A percentile compares a stretch with the other conserved stretches of the same genome.
phyloP scores from a whole-genome alignment of 2,888 invertebrate species.

The Oxytorus armatus region DNA sequence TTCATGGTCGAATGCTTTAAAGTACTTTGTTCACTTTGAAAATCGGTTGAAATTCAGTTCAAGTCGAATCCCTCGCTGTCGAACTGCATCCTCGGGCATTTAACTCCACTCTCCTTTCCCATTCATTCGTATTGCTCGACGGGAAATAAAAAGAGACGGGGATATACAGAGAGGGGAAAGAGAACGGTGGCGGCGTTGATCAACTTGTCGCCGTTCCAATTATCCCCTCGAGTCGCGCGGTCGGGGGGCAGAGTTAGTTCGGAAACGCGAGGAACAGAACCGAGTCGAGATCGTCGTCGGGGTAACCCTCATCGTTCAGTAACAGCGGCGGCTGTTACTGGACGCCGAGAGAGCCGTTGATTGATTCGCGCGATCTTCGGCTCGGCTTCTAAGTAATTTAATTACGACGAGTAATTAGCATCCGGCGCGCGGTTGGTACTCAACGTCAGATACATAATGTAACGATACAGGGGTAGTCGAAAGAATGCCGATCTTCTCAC shows the following conservation, averaged over 20 bases:
- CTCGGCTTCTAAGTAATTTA: conserved; percentile 64
- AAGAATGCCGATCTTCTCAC: not conserved
- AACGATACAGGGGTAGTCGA: conserved; percentile 21
- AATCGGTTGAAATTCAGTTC: too few species aligned
- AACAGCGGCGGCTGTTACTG: conserved; percentile 67
- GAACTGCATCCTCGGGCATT: conserved; percentile 22
- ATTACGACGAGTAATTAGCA: conserved; percentile 77
- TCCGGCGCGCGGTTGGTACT: conserved; percentile 63
- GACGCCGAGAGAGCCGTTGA: conserved; percentile 69
- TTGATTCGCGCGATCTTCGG: conserved; percentile 77
- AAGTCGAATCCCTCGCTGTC: conserved; percentile 20
- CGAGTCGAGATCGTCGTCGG: conserved; percentile 36
- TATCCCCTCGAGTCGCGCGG: conserved; percentile 70
- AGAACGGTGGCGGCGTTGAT: conserved; percentile 74
- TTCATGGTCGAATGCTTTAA: not conserved
- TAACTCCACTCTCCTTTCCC: conserved; percentile 48
- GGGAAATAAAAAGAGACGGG: not conserved
- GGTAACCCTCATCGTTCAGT: conserved; percentile 53
- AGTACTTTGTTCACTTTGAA: too few species aligned
- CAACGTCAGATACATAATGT: conserved; percentile 37
- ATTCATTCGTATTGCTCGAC: conserved; percentile 43
- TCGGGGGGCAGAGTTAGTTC: conserved; percentile 13
- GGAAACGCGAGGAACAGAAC: conserved; percentile 8
- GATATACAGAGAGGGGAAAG: conserved; percentile 60
- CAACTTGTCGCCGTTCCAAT: conserved; percentile 80